A percentile compares a stretch with the other conserved stretches of the same genome.
phyloP scores from a whole-genome alignment of 2,797 vertebrate species.

The Darevskia mixta region DNA sequence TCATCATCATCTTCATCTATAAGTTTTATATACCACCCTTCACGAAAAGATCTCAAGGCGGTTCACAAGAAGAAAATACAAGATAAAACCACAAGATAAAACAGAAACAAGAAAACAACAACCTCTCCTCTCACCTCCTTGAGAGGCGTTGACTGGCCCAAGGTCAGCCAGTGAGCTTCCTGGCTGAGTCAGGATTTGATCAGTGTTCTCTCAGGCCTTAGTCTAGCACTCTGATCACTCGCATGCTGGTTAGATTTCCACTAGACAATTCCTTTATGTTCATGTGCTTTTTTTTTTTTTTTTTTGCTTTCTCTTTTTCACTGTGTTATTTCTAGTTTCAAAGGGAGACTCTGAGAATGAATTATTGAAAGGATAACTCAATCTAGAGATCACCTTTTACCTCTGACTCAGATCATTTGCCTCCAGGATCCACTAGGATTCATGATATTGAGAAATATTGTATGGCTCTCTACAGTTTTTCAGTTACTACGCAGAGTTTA shows the following conservation, averaged over 20 bases:
- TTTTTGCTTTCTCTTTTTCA: not conserved
- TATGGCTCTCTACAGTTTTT: not conserved
- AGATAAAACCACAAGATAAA: too few relatives aligned
- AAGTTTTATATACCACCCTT: too few relatives aligned
- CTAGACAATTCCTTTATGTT: conserved; percentile 60
- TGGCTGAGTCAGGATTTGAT: too few relatives aligned
- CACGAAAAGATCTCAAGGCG: too few relatives aligned
- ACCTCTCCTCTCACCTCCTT: too few relatives aligned
- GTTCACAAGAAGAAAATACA: too few relatives aligned
- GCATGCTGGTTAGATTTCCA: conserved; percentile 16
- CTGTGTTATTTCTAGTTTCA: conserved; percentile 49
- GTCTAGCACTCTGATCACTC: too few relatives aligned
- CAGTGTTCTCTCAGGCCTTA: too few relatives aligned
- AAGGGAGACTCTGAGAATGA: conserved; percentile 49
- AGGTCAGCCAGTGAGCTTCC: too few relatives aligned
- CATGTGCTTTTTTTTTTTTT: conserved; percentile 30
- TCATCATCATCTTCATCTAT: too few relatives aligned
- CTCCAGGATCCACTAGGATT: conserved; percentile 10
- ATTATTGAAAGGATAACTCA: conserved; percentile 54
- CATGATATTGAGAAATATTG: not conserved
- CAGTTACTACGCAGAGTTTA: not conserved
- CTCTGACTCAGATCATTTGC: not conserved
- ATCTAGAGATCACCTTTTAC: conserved; percentile 45
- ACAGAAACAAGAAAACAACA: too few relatives aligned
- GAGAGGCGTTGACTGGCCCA: too few relatives aligned